Base-by-base conservation (phyloP, 2,797 vertebrate species). In the Rhynchonycteris naso region DNA sequence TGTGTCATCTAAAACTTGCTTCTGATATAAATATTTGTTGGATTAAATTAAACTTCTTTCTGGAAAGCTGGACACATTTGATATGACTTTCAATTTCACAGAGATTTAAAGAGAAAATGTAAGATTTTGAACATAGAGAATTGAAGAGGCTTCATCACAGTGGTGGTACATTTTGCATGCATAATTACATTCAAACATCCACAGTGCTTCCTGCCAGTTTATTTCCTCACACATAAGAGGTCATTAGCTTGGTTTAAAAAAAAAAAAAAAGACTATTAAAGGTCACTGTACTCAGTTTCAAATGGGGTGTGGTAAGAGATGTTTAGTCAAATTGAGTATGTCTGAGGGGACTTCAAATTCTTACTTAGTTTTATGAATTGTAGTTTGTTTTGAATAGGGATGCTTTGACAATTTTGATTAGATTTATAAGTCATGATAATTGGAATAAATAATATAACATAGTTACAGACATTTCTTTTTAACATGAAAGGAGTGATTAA, bases 81-180 rank as follows among this genome's bases (percentile, higher is more conserved):
- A 38, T 63, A 68, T 78, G 65, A 68, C n/a, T 63, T 68, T 88
- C 66, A 56, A 76, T 93, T 88, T 93, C 65, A 80, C 18, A 63
- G 19, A 9, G 2, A 76, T 81, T 94, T 93, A 88, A 91, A n/a
- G 24, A 72, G 24, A 91, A 95, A 94, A 59, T 7, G 47, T 63
- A 26, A 69, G 18, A 18, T 84, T 89, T 95, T 80, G 61, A 91
- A 65, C 6, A 13, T 1, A 28, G 50, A 74, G 28, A 89, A 2
- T 69, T 78, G 63, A n/a, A 43, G 16, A 68, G 33, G 19, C 4
- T 92, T 80, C 14, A 33, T 71, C 50, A 30, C 12, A 30, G 18
- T 18, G 12, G 22, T 50, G n/a, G 58, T 82, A 54, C 13, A 88
- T 61, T 88, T 90, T 92, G 30, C 7, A 52, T 63, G n/a, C 26